Evolutionary conservation across 2,888 invertebrate species (phyloP), one percentile per base, ranked within the genome.

Genomic region (Lacanobia wlatinum): DNA sequence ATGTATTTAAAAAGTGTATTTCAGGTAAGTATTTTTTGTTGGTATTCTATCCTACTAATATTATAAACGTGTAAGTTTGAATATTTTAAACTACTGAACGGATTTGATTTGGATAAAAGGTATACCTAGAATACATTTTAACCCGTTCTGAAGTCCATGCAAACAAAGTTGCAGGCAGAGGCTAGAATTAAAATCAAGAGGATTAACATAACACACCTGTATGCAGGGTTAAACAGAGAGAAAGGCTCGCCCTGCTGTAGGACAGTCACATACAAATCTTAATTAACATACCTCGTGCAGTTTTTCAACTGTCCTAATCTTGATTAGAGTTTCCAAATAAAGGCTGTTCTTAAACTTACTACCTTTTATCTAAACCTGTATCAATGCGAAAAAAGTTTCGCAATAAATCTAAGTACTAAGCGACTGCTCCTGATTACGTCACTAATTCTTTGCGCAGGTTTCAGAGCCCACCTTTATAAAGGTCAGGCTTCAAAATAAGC

Each of bases 341-440:
- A 86, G 76, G 62, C 68, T 78, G 78, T 79, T 72, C 72, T 87
- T 78, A 67, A 86, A 82, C 69, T 80, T 80, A 78, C 69, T 64
- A 60, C 80, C 71, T 80, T 86, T 84, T 84, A 80, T 86, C 79
- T 75, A 56, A 55, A 53, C 52, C 74, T 73, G 76, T 80, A 83
- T 82, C 86, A 87, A 83, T 82, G 79, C 53, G 78, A 85, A 82
- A 87, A 85, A 87, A 86, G 72, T 86, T 86, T 83, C 38, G 69
- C 78, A 72, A 84, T 86, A 87, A 86, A 87, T 87, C 76, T 70
- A 46, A 83, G 83, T 70, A 70, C 62, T 63, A 73, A 62, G 62
- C 65, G 80, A 70, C 48, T 50, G 63, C n/a, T 80, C 66, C 76
- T 60, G 80, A 83, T 83, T 83, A 80, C 68, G 72, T 70, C 83